Percentiles rank a stretch among this genome's conserved stretches.
Evolutionary conservation across 2,888 invertebrate species (phyloP).

Genomic region (Lithophane ornitopus): DNA sequence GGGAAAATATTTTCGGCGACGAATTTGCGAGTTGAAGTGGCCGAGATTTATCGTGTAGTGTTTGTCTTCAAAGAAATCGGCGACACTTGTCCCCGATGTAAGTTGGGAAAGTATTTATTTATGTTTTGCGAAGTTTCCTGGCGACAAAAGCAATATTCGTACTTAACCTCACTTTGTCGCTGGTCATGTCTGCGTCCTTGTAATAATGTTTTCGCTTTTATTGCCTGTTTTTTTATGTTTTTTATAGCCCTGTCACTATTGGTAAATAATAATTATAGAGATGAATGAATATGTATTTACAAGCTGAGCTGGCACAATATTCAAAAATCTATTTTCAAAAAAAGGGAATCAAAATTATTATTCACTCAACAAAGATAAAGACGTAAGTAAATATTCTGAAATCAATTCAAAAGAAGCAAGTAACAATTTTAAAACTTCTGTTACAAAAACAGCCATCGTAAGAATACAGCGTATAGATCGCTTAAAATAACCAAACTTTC

Average conservation of each 20-base stretch:
- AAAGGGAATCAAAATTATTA: not conserved
- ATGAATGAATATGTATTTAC: not conserved
- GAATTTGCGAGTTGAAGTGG: conserved; percentile 69
- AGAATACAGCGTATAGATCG: conserved; percentile 32
- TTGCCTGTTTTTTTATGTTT: conserved; percentile 41
- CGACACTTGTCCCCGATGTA: conserved; percentile 57
- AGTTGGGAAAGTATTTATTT: conserved; percentile 65
- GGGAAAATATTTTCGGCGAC: conserved; percentile 74
- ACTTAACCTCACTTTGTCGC: conserved; percentile 52
- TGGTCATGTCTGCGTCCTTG: conserved; percentile 31
- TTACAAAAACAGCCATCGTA: conserved; percentile 34
- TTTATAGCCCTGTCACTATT: conserved; percentile 4
- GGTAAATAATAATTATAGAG: not conserved
- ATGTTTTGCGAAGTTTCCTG: conserved; percentile 64
- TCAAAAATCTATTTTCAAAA: not conserved
- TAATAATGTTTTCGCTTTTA: conserved; percentile 38
- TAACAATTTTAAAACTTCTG: conserved; percentile 27
- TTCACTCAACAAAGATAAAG: not conserved
- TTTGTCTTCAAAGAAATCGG: conserved; percentile 67
- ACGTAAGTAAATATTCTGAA: conserved; percentile 1
- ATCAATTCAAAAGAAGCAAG: conserved; percentile 35
- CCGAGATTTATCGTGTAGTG: conserved; percentile 68
- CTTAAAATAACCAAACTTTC: conserved; percentile 58
- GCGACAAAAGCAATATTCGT: conserved; percentile 56
- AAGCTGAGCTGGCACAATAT: not conserved